These are phyloP conservation scores for Neosalanx taihuensis DNA, from an alignment of 2,797 vertebrate species.

Conservation along the genomic window DNA sequence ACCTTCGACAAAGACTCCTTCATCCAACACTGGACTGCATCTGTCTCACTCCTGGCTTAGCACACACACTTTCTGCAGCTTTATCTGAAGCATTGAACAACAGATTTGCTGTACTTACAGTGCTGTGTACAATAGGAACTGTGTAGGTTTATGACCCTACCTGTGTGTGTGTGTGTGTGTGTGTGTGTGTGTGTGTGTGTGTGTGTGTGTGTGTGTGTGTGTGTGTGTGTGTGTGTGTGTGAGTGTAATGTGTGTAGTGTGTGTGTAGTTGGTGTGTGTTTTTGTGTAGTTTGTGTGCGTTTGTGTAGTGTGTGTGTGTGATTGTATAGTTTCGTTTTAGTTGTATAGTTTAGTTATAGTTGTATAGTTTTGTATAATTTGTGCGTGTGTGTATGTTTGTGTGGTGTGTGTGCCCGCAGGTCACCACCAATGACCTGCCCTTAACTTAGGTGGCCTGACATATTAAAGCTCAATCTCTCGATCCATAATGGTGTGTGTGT, in stretches of 20 bases:
- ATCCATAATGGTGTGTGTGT: neutral
- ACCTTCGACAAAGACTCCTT: conserved; percentile 9
- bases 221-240: neutral
- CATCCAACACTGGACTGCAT: neutral
- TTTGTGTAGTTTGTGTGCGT: too few relatives aligned
- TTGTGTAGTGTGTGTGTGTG: too few relatives aligned
- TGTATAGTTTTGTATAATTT: too few relatives aligned
- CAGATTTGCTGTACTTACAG: neutral
- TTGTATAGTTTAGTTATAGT: neutral
- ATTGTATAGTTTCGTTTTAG: neutral
- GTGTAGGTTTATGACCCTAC: neutral
- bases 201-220: conserved; percentile 1
- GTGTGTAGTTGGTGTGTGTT: neutral
- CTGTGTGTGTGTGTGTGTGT: neutral
- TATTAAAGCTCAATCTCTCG: too few relatives aligned
- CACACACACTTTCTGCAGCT: neutral
- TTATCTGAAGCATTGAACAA: neutral
- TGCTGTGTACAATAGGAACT: conserved; percentile 1
- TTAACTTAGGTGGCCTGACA: too few relatives aligned
- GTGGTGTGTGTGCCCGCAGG: too few relatives aligned
- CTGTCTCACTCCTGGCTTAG: neutral
- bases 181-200: neutral
- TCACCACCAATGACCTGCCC: too few relatives aligned
- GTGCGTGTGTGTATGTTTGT: too few relatives aligned
- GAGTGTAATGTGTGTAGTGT: neutral